Percentiles rank a stretch among this genome's conserved stretches.
Conservation (phyloP, 2,888 invertebrate species). For the Leptinotarsa haldemani region DNA sequence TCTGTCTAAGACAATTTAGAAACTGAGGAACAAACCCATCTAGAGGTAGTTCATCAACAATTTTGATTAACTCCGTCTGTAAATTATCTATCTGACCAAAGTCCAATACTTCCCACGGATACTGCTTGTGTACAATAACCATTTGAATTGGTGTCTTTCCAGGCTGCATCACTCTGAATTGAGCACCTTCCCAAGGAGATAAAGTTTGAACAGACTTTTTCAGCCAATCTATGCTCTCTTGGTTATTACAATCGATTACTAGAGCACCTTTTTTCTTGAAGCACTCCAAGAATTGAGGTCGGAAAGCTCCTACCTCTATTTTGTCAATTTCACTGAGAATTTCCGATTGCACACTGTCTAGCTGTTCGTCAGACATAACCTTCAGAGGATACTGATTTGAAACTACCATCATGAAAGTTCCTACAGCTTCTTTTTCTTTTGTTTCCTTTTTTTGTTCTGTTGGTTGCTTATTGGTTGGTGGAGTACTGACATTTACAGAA, state of each 20-base stretch:
- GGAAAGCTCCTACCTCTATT: constrained; percentile 30
- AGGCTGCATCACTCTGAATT: constrained; percentile 35
- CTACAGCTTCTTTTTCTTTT: constrained; percentile 26
- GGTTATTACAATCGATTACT: constrained; percentile 33
- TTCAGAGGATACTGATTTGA: constrained; percentile 32
- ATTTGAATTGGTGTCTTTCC: constrained; percentile 27
- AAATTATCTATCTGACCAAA: constrained; percentile 30
- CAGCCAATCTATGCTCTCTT: constrained; percentile 32
- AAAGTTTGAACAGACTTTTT: constrained; percentile 30
- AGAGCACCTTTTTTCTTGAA: constrained; percentile 33
- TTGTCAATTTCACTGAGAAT: constrained; percentile 35
- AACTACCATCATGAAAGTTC: constrained; percentile 32
- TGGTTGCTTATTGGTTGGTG: background rate
- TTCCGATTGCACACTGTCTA: constrained; percentile 31
- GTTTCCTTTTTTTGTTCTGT: constrained; percentile 7
- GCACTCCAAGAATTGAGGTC: constrained; percentile 39
- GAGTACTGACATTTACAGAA: background rate
- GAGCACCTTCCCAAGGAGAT: constrained; percentile 33
- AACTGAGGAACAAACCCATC: constrained; percentile 38
- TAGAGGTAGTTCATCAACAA: constrained; percentile 31
- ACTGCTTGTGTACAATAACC: constrained; percentile 29
- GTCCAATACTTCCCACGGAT: constrained; percentile 33
- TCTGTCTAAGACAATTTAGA: constrained; percentile 28
- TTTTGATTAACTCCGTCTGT: constrained; percentile 30
- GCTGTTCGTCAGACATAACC: constrained; percentile 33